Percentiles rank a stretch among this genome's conserved stretches.
These are phyloP conservation scores for Thelaira solivaga DNA, from an alignment of 2,888 invertebrate species.

Conservation along the genomic window DNA sequence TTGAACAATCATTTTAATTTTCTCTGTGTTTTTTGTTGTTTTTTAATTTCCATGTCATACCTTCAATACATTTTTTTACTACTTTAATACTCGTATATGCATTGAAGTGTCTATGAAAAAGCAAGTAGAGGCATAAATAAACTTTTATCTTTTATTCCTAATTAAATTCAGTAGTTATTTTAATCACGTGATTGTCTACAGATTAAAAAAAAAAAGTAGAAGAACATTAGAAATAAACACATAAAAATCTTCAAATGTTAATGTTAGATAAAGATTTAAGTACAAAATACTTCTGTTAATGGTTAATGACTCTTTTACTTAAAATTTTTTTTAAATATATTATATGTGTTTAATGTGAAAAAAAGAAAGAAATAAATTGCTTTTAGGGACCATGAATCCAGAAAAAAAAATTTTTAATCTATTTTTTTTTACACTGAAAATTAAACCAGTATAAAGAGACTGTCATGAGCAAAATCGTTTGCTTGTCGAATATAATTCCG, in stretches of 20 bases:
- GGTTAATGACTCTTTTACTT: constrained; percentile 8
- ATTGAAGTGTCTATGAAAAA: constrained; percentile 14
- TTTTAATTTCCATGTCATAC: not conserved
- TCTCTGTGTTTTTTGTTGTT: not conserved
- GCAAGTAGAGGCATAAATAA: constrained; percentile 12
- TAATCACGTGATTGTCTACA: constrained; percentile 38
- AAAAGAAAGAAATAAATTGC: too few species aligned
- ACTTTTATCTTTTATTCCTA: constrained; percentile 28
- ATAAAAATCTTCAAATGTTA: constrained; percentile 13
- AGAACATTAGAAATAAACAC: not conserved
- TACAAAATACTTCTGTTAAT: constrained; percentile 4
- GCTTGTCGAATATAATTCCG: too few species aligned
- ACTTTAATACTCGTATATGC: constrained; percentile 13
- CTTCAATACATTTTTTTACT: constrained; percentile 18
- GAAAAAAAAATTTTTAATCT: too few species aligned
- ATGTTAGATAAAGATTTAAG: constrained; percentile 30
- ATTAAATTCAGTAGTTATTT: constrained; percentile 47
- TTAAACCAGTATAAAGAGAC: too few species aligned
- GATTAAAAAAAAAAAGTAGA: not conserved
- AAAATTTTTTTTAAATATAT: too few species aligned
- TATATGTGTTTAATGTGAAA: too few species aligned
- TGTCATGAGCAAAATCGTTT: too few species aligned
- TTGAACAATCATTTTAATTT: constrained; percentile 9
- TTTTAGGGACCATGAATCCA: too few species aligned
- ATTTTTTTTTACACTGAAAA: too few species aligned